A percentile compares a stretch with the other conserved stretches of the same genome.
Conservation (phyloP, 2,113 vertebrate genomes). For the Aepyceros melampus region DNA sequence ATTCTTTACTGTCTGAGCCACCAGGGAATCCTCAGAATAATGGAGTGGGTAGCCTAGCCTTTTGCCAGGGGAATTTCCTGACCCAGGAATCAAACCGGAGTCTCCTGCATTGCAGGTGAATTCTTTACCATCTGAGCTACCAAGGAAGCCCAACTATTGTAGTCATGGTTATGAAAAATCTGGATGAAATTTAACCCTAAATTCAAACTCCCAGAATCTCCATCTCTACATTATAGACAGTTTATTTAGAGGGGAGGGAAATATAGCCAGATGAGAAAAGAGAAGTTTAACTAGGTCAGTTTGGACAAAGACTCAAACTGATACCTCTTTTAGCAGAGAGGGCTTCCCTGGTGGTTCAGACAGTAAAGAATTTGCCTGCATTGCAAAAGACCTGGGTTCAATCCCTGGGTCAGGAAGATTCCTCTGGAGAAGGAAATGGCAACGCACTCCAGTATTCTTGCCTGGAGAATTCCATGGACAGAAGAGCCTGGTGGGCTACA, state of each 20-base stretch:
- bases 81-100: neutral
- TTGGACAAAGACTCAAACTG: neutral
- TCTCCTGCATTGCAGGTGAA: neutral
- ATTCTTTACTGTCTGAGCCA: neutral
- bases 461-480: neutral
- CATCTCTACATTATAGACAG: neutral
- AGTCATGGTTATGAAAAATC: neutral
- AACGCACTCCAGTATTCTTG: neutral
- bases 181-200: neutral
- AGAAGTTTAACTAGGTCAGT: neutral
- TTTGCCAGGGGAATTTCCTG: neutral
- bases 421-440: neutral
- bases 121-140: neutral
- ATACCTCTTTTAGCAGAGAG: neutral
- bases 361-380: neutral
- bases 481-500: neutral
- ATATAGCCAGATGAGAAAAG: neutral
- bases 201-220: neutral
- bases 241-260: neutral
- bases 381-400: neutral
- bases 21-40: neutral
- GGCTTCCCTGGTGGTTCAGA: neutral
- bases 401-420: neutral
- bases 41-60: neutral
- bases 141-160: neutral